Conservation (phyloP, 2,113 vertebrate genomes). For the Myrmecobius fasciatus region DNA sequence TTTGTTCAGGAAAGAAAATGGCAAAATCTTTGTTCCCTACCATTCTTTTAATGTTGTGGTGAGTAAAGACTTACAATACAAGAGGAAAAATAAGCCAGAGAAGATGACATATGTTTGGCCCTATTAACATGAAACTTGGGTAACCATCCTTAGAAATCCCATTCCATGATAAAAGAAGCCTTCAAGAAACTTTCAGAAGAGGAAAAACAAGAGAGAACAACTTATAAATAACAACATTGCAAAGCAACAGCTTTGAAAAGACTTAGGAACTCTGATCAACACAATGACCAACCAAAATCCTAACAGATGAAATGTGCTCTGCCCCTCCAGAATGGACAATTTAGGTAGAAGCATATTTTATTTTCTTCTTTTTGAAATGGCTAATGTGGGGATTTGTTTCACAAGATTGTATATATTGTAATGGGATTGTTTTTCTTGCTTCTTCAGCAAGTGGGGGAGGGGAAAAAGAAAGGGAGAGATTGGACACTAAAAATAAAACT, state of each 20-base stretch:
- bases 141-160: background rate
- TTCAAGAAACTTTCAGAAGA: background rate
- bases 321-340: background rate
- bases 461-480: background rate
- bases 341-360: background rate
- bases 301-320: background rate
- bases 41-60: background rate
- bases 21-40: background rate
- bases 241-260: background rate
- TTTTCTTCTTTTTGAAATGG: background rate
- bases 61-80: background rate
- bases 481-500: background rate
- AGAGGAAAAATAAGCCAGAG: background rate
- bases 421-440: background rate
- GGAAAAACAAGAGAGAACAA: background rate
- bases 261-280: background rate
- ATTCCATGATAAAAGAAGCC: background rate
- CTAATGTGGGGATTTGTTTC: background rate
- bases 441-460: background rate
- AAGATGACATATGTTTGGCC: background rate
- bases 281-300: background rate
- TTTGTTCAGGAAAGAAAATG: background rate
- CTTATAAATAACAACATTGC: background rate
- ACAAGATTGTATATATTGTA: background rate
- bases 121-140: background rate